Base-by-base conservation (phyloP, 1,140 invertebrate species). In the Heliothis subflexa region DNA sequence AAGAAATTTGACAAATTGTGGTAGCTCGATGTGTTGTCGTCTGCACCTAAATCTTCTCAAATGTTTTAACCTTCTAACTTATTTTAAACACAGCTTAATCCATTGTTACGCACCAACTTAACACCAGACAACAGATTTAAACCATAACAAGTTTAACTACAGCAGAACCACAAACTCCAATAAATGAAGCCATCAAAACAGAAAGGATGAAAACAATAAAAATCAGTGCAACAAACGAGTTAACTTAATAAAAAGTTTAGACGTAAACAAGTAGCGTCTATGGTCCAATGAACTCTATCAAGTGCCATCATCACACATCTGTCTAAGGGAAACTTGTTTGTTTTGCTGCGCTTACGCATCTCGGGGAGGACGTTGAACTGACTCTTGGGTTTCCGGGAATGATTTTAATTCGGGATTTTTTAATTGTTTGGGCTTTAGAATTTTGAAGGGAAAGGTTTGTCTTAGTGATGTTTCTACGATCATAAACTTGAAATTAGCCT, bases 291-390 rank as follows among this genome's bases (percentile, higher is more conserved):
- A 72, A 54, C 70, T 55, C 25, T 14, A 52, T 77, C 28, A 50
- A 64, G 57, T 49, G 13, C 45, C 4, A 75, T 76, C 62, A 77
- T 77, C 61, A 68, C 64, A 71, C 78, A 80, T 80, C 50, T 80
- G 78, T 80, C 70, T 72, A 61, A 61, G 25, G 52, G 21, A 62
- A 80, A 80, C 50, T 54, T 80, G 72, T 80, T 75, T 80, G 72
- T 80, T 80, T 70, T 66, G 64, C 50, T 74, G 54, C 72, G 66
- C 25, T 5, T 49, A 59, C 71, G 78, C 78, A 79, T 75, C 59
- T 79, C 62, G 47, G 45, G 71, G 59, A 73, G 70, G 72, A n/a
- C 78, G 54, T 52, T 80, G 78, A 80, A 73, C 78, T 50, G 18
- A 21, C 62, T 45, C 59, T 68, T 45, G 49, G 50, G 55, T 79